Evolutionary conservation across 2,888 invertebrate genomes (phyloP).

Genomic region (Didymodactylos carnosus): DNA sequence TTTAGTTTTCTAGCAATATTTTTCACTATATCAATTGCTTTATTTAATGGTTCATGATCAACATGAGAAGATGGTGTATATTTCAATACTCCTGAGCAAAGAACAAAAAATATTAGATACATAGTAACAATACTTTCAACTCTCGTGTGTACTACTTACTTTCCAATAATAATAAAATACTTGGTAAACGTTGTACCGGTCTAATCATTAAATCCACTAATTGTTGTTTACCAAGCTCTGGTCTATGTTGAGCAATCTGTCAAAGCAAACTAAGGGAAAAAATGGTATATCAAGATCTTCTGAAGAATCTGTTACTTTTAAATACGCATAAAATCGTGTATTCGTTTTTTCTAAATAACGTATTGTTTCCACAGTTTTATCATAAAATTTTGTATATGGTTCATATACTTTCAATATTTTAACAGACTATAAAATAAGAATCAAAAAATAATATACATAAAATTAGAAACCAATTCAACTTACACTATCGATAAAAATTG

Average conservation of each 20-base stretch:
- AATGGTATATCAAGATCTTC: background rate
- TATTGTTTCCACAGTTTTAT: constrained; percentile 81
- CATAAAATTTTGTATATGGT: constrained; percentile 91
- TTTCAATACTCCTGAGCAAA: constrained; percentile 61
- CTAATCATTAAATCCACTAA: constrained; percentile 84
- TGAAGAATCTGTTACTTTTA: constrained; percentile 49
- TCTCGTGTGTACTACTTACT: constrained; percentile 42
- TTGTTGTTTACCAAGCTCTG: constrained; percentile 84
- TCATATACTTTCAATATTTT: constrained; percentile 82
- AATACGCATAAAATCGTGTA: constrained; percentile 88
- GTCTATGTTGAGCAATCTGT: constrained; percentile 40
- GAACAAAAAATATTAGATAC: constrained; percentile 4
- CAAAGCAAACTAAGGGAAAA: constrained; percentile 19
- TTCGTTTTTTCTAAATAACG: constrained; percentile 70
- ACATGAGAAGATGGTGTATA: constrained; percentile 67
- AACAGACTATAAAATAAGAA: constrained; percentile 41
- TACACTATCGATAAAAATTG: background rate
- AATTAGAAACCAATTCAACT: background rate
- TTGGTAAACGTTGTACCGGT: constrained; percentile 88
- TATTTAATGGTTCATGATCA: constrained; percentile 62
- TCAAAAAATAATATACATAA: constrained; percentile 2
- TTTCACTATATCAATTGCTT: constrained; percentile 65
- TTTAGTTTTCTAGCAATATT: constrained; percentile 89
- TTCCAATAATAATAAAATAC: constrained; percentile 74
- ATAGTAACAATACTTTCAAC: background rate